Evolutionary conservation across 2,888 invertebrate species (phyloP).

Genomic region (Scaptomyza reducta): DNA sequence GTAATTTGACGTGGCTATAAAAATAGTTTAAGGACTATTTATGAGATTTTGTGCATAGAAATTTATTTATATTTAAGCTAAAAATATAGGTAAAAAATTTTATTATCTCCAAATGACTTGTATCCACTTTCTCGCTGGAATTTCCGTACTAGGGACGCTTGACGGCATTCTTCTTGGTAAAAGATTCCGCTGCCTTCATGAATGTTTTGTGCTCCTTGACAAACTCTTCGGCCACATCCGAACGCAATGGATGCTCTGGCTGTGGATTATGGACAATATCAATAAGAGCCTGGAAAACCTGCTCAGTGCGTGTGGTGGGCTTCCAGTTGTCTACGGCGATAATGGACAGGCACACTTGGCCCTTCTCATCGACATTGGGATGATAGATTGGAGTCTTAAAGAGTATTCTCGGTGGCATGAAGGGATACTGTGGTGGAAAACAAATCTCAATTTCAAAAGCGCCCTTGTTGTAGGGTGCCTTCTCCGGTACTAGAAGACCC

Average conservation of each 20-base stretch:
- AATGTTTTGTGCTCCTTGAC: constrained; percentile 98
- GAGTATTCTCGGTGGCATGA: constrained; percentile 98
- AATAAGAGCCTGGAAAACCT: constrained; percentile 98
- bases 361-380: constrained; percentile 99
- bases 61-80: constrained; percentile 22
- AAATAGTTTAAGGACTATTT: neutral
- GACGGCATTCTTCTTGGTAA: constrained; percentile 98
- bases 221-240: constrained; percentile 98
- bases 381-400: constrained; percentile 99
- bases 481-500: constrained; percentile 98
- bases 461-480: constrained; percentile 98
- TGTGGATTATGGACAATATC: constrained; percentile 99
- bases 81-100: neutral
- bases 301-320: constrained; percentile 99
- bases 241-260: constrained; percentile 98
- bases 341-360: constrained; percentile 98
- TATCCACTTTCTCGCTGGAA: neutral
- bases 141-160: constrained; percentile 91
- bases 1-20: neutral
- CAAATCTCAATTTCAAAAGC: constrained; percentile 99
- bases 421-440: constrained; percentile 99
- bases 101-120: constrained; percentile 3
- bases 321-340: constrained; percentile 99
- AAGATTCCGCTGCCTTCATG: constrained; percentile 98
- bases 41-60: constrained; percentile 1